Percentiles rank a stretch among this genome's conserved stretches.
Conservation (phyloP, 2,888 invertebrate genomes). For the Sinhomidia bicolor region DNA sequence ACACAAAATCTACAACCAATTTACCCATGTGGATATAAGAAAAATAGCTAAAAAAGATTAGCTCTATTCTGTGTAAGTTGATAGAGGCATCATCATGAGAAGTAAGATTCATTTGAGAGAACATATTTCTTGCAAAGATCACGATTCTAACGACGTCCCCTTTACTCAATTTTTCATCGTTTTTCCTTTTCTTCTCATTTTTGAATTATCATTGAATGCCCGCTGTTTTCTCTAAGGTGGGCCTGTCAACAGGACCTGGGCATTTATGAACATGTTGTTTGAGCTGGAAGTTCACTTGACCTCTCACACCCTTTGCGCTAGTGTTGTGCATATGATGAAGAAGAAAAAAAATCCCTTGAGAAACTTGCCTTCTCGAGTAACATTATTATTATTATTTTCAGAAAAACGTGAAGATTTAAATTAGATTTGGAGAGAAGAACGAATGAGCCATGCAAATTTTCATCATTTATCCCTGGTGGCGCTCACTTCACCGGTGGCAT, state of each 20-base stretch:
- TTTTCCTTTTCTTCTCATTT: conserved; percentile 69
- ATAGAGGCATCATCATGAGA: not conserved
- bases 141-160: conserved; percentile 75
- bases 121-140: conserved; percentile 67
- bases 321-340: conserved; percentile 22
- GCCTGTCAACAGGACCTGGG: conserved; percentile 79
- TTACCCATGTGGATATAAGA: no score
- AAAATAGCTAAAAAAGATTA: no score
- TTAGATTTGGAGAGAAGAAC: conserved; percentile 57
- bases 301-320: conserved; percentile 75
- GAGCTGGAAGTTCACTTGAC: conserved; percentile 74
- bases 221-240: conserved; percentile 80
- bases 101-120: not conserved
- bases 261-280: conserved; percentile 68
- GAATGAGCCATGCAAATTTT: conserved; percentile 75
- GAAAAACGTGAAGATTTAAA: conserved; percentile 66
- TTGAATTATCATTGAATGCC: conserved; percentile 78
- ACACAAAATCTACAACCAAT: no score
- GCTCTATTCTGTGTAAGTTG: no score
- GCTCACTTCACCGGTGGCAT: conserved; percentile 74
- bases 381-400: conserved; percentile 15
- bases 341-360: conserved; percentile 43
- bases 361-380: conserved; percentile 26
- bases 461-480: conserved; percentile 74
- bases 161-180: conserved; percentile 80